Evolutionary conservation across 1,140 invertebrate species (phyloP), one percentile per base, ranked within the genome.

Genomic region (Musca vetustissima): DNA sequence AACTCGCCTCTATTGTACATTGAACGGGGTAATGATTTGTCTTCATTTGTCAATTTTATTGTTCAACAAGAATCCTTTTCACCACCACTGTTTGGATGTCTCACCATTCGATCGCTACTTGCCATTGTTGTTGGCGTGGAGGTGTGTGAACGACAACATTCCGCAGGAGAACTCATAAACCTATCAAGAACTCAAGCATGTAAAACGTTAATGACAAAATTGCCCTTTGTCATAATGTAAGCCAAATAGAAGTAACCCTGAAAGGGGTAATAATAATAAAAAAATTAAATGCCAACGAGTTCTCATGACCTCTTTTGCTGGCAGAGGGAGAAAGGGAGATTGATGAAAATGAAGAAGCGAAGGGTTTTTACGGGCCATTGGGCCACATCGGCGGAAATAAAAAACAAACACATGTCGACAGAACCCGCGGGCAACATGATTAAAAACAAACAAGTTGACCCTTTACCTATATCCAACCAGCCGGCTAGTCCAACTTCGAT

Each of bases 11-110:
- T 43, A 43, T 43, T 43, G 36, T 43, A 11, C 11, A 43, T 43
- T 43, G 36, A 43, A 43, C 28, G 36, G 36, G 36, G 7, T 61
- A 61, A 61, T 61, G 57, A 61, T 61, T 61, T 61, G 57, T 61
- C 57, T 61, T 61, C 57, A 61, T 61, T 61, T 61, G 57, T 61
- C 57, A 61, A 61, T 61, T 61, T 61, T 61, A 61, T 61, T 61
- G 57, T 61, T 43, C 32, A 61, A 61, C 57, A 61, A 32, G 57
- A 61, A 61, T 61, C 57, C 36, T 36, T 11, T 32, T 59, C 28
- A 32, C 28, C 36, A 43, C 36, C 6, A 43, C 7, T 43, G 36
- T 13, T 2, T 9, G 6, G 36, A 8, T 43, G 36, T 7, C 36
- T 43, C 36, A 43, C 7, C 11, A 43, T 11, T 43, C 36, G 36